Percentiles rank a stretch among this genome's conserved stretches.
phyloP scores from a whole-genome alignment of 2,113 vertebrate species.

The Dendrocopos noguchii region DNA sequence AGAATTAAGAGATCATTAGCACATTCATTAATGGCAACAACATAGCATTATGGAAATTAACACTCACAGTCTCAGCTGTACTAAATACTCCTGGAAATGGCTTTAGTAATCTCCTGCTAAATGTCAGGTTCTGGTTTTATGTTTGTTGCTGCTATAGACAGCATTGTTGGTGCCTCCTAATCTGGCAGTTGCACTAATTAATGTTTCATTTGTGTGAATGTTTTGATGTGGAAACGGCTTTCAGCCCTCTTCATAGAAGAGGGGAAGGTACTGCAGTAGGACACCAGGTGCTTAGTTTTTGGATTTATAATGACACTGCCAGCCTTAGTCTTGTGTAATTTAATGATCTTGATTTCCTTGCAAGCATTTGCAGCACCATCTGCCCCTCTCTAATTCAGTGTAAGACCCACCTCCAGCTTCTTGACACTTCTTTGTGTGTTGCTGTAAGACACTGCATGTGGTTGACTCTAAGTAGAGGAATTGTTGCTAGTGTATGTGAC shows the following conservation, averaged over 20 bases:
- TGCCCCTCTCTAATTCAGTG: background rate
- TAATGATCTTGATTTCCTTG: background rate
- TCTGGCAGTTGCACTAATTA: background rate
- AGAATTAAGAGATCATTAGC: conserved; percentile 46
- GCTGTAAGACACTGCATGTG: background rate
- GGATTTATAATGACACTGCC: background rate
- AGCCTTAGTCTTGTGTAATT: background rate
- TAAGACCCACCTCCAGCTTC: background rate
- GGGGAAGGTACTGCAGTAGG: background rate
- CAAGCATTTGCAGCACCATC: background rate
- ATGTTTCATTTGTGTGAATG: background rate
- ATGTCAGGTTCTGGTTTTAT: background rate
- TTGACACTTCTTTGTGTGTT: background rate
- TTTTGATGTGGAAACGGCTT: background rate
- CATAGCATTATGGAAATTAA: conserved; percentile 18
- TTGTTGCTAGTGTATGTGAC: background rate
- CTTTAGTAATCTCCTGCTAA: background rate
- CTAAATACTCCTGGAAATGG: background rate
- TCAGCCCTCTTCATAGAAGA: background rate
- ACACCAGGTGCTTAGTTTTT: background rate
- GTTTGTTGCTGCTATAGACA: background rate
- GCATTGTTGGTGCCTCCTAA: background rate
- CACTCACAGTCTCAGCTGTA: background rate
- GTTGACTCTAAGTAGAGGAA: background rate
- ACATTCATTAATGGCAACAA: conserved; percentile 9